Conservation (phyloP, 2,113 vertebrate genomes). For the Nothoprocta pentlandii region DNA sequence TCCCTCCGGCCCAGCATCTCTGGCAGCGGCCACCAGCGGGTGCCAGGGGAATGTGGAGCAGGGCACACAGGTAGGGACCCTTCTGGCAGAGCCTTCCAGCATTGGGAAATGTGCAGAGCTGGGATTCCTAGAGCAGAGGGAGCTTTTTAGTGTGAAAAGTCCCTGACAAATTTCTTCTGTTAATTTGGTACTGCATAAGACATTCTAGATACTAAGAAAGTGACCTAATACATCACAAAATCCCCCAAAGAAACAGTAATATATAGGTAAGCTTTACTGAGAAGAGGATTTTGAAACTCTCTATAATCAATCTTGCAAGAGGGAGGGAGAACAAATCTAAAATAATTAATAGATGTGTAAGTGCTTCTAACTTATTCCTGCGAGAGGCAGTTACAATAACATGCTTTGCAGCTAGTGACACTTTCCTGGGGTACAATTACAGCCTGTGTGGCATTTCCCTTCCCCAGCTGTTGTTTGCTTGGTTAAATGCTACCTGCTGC, state of each 20-base stretch:
- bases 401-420: background rate
- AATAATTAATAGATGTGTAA: background rate
- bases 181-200: background rate
- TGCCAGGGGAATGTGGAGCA: background rate
- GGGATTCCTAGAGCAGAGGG: fast-evolving
- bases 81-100: background rate
- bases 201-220: background rate
- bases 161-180: background rate
- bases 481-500: background rate
- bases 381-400: background rate
- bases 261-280: background rate
- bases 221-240: background rate
- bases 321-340: background rate
- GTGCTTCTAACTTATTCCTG: background rate
- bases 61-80: background rate
- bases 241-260: background rate
- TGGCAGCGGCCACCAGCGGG: fast-evolving
- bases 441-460: background rate
- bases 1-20: background rate
- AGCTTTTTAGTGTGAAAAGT: background rate
- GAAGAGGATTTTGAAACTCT: background rate
- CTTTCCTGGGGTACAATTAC: background rate
- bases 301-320: background rate
- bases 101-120: background rate
- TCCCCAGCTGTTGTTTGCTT: background rate